These are phyloP conservation scores for Hydrocynus forskahlii DNA, from an alignment of 2,797 vertebrate species.

Conservation along the genomic window DNA sequence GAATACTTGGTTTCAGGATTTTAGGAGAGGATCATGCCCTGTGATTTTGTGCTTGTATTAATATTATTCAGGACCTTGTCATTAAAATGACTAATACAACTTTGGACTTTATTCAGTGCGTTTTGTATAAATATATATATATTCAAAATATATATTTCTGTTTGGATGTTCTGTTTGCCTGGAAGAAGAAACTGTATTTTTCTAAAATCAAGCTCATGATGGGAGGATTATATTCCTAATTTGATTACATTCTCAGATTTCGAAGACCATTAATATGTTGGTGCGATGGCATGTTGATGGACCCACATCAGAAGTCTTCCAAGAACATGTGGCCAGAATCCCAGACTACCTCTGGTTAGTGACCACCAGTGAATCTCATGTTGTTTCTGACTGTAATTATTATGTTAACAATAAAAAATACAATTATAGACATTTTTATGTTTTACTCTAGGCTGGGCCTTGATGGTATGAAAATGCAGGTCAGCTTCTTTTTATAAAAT, in stretches of 20 bases:
- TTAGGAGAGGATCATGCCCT: too few species aligned
- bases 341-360: constrained; percentile 95
- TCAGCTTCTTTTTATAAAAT: constrained; percentile 63
- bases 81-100: too few species aligned
- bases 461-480: constrained; percentile 98
- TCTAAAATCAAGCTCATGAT: too few species aligned
- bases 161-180: too few species aligned
- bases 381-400: too few species aligned
- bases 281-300: constrained; percentile 92
- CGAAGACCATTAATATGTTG: constrained; percentile 96
- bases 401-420: neutral
- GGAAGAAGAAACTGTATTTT: too few species aligned
- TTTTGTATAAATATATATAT: too few species aligned
- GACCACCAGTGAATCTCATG: neutral
- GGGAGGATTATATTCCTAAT: neutral
- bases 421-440: constrained; percentile 25
- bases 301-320: constrained; percentile 81
- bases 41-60: too few species aligned
- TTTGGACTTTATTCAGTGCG: too few species aligned
- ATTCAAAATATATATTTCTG: too few species aligned
- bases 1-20: too few species aligned
- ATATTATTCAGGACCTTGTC: too few species aligned
- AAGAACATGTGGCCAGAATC: constrained; percentile 90
- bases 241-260: constrained; percentile 79
- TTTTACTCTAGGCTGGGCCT: constrained; percentile 86